Evolutionary conservation across 2,797 vertebrate species (phyloP).

Genomic region (Neosalanx taihuensis): DNA sequence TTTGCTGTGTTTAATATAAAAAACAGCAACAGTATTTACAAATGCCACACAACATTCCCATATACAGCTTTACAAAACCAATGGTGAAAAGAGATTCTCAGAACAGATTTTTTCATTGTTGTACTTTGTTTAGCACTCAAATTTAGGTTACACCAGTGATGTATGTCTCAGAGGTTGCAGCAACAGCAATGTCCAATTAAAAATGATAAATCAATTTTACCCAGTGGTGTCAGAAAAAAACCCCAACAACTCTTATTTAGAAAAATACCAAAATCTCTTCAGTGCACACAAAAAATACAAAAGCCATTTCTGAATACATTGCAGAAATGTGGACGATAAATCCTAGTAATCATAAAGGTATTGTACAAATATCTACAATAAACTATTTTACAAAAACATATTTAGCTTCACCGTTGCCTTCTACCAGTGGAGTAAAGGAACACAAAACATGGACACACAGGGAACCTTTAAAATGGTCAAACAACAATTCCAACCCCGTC

Average conservation of each 20-base stretch:
- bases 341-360: slow-evolving; percentile 68
- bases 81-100: slow-evolving; percentile 55
- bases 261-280: slow-evolving; percentile 82
- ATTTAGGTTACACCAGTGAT: slow-evolving; percentile 48
- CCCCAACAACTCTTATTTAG: slow-evolving; percentile 59
- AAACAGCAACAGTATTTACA: slow-evolving; percentile 72
- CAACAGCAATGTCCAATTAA: slow-evolving; percentile 59
- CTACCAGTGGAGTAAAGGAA: slow-evolving; percentile 50
- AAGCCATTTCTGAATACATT: slow-evolving; percentile 78
- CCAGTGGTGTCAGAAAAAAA: slow-evolving; percentile 49
- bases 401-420: slow-evolving; percentile 59
- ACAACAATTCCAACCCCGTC: slow-evolving; percentile 45
- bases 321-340: slow-evolving; percentile 72
- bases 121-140: slow-evolving; percentile 21
- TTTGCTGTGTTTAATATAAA: slow-evolving; percentile 75
- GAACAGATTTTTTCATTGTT: slow-evolving; percentile 23
- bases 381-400: slow-evolving; percentile 70
- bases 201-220: slow-evolving; percentile 42
- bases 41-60: slow-evolving; percentile 59
- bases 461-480: slow-evolving; percentile 54
- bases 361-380: slow-evolving; percentile 81
- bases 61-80: slow-evolving; percentile 72
- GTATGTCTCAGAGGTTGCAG: slow-evolving; percentile 46
- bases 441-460: slow-evolving; percentile 39
- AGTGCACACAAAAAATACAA: slow-evolving; percentile 81